phyloP scores from a whole-genome alignment of 2,797 vertebrate genomes.

The Chrosomus eos region DNA sequence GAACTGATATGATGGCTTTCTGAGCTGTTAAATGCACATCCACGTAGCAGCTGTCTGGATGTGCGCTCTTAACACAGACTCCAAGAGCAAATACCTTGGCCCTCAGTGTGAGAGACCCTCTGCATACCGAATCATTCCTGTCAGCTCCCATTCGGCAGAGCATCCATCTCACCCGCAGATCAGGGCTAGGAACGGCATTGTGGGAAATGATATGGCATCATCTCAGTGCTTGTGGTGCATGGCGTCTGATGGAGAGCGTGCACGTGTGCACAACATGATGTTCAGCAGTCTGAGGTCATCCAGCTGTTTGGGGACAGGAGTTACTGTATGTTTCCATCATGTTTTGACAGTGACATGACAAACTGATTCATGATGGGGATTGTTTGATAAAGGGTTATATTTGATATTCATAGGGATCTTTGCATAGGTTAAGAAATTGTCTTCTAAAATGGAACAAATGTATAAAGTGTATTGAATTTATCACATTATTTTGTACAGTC shows the following conservation, averaged over 20 bases:
- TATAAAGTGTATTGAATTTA: background rate
- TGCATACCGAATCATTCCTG: constrained; percentile 47
- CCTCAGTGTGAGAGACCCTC: constrained; percentile 54
- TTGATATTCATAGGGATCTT: background rate
- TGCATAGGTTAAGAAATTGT: background rate
- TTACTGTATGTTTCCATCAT: background rate
- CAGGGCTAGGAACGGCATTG: constrained; percentile 11
- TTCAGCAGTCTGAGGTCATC: background rate
- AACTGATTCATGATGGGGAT: background rate
- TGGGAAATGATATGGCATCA: constrained; percentile 44
- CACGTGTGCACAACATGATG: constrained; percentile 10
- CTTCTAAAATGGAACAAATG: background rate
- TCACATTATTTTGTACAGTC: background rate
- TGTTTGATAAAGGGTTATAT: background rate
- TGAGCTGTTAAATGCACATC: constrained; percentile 45
- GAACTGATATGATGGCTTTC: constrained; percentile 35
- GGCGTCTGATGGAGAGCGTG: too few species aligned
- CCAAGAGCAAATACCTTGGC: constrained; percentile 43
- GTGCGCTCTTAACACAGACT: background rate
- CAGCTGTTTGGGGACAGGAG: background rate
- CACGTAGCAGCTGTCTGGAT: constrained; percentile 1
- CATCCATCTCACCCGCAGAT: constrained; percentile 40
- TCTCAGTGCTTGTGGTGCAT: constrained; percentile 14
- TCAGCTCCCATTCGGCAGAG: constrained; percentile 34
- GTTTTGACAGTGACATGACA: background rate